Evolutionary conservation across 30 jellyfish, hydroid and myxozoan species (phyloP).

Genomic region (Rhopilema esculentum): DNA sequence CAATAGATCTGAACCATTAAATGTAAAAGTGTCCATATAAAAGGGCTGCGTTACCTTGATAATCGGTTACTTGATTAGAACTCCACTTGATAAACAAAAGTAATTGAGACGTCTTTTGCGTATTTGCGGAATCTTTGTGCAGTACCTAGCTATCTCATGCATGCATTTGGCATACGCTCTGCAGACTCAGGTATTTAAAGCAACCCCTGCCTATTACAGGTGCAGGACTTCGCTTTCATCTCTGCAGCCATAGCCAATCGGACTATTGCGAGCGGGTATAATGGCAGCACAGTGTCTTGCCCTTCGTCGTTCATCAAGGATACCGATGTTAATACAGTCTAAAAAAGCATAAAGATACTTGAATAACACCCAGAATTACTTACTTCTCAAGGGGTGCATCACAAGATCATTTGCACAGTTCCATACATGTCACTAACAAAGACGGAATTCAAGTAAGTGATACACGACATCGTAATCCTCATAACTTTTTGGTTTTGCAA

Average conservation of each 20-base stretch:
- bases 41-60: too few species aligned
- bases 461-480: background rate
- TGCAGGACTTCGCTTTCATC: constrained; percentile 10
- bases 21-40: too few species aligned
- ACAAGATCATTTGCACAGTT: constrained; percentile 7
- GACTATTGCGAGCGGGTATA: constrained; percentile 12
- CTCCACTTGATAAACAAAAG: too few species aligned
- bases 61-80: too few species aligned
- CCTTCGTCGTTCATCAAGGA: background rate
- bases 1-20: too few species aligned
- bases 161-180: too few species aligned
- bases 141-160: too few species aligned
- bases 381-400: constrained; percentile 29
- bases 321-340: constrained; percentile 28
- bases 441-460: constrained; percentile 20
- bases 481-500: too few species aligned
- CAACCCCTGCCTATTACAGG: background rate
- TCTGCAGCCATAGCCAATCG: constrained; percentile 50
- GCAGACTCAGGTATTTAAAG: too few species aligned
- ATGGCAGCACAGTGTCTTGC: background rate
- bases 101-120: too few species aligned
- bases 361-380: constrained; percentile 30
- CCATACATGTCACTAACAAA: constrained; percentile 16
- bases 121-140: too few species aligned
- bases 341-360: constrained; percentile 8